Base-by-base conservation (phyloP, 1,140 invertebrate species). In the Scaptomyza pallida region DNA sequence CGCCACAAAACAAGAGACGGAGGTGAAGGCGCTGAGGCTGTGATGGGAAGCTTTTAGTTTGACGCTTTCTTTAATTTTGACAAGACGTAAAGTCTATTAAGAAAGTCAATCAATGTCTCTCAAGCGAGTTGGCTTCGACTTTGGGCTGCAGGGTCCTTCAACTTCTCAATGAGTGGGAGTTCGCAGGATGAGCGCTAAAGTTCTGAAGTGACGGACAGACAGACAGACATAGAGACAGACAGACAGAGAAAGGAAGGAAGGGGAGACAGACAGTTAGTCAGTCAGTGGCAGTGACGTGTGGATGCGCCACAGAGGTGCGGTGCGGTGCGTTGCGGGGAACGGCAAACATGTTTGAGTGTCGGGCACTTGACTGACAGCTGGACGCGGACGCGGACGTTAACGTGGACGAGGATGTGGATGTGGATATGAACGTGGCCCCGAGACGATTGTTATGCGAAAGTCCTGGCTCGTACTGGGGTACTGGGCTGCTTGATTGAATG, bases 61-160 rank as follows among this genome's bases (percentile, higher is more conserved):
- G 55, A 85, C 63, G 76, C 56, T 73, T 89, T 75, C 85, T 73
- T 86, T 89, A 86, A 78, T 82, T 85, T 82, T 89, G 86, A 89
- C 81, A 89, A 86, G 81, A 89, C 78, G 50, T 82, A 89, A 89
- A 86, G 86, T 89, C 81, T 86, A 89, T 89, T 89, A 89, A 89
- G 81, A 89, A 89, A 89, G 86, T 89, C 86, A 89, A 89, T 89
- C 86, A 89, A 89, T 89, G 86, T 89, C 86, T 89, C 69, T 77
- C 86, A 72, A 69, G 69, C 70, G 75, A 81, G 85, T 76, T 89
- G 77, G 76, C 77, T 89, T 85, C 70, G 63, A 81, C 72, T 76
- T 76, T 55, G 68, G 59, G 26, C 63, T 63, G 71, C 23, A 54
- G 59, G 61, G 61, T 63, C 67, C 60, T 70, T 70, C 67, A 63